Evolutionary conservation across 1,140 invertebrate species (phyloP).

Genomic region (Apis florea): DNA sequence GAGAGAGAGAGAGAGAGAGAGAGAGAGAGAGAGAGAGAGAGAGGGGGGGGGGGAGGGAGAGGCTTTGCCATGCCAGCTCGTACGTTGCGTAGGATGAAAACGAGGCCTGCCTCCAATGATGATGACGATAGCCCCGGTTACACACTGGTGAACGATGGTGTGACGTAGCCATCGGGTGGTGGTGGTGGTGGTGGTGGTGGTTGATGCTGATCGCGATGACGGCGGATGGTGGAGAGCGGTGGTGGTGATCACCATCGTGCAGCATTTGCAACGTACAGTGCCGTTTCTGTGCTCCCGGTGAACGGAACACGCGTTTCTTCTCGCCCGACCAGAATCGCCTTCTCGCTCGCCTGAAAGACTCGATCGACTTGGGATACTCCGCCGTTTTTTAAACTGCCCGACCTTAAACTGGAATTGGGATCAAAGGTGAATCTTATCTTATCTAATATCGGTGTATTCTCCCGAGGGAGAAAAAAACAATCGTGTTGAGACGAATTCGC

Average conservation of each 20-base stretch:
- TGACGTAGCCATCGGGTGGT: constrained; percentile 42
- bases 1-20: too few relatives aligned
- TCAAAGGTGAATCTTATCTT: constrained; percentile 27
- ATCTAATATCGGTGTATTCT: not conserved
- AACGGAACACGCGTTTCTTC: constrained; percentile 68
- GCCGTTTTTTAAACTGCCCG: not conserved
- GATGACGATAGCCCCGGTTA: constrained; percentile 39
- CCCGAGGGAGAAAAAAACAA: too few relatives aligned
- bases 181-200: constrained; percentile 11
- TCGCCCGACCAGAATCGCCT: not conserved
- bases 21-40: too few relatives aligned
- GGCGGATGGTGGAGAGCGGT: constrained; percentile 54
- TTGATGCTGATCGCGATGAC: constrained; percentile 54
- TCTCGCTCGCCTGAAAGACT: constrained; percentile 1
- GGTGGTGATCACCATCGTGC: constrained; percentile 59
- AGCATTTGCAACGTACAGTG: constrained; percentile 72
- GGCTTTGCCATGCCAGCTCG: constrained; percentile 55
- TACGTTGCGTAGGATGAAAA: constrained; percentile 71
- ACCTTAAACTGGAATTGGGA: not conserved
- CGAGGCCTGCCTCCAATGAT: constrained; percentile 48
- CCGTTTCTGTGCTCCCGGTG: constrained; percentile 71
- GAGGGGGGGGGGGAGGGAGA: too few relatives aligned
- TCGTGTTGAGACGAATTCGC: too few relatives aligned
- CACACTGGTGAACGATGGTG: constrained; percentile 47
- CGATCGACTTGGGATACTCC: not conserved